These are phyloP conservation scores for Erynnis tages DNA, from an alignment of 2,888 invertebrate species.

Conservation along the genomic window DNA sequence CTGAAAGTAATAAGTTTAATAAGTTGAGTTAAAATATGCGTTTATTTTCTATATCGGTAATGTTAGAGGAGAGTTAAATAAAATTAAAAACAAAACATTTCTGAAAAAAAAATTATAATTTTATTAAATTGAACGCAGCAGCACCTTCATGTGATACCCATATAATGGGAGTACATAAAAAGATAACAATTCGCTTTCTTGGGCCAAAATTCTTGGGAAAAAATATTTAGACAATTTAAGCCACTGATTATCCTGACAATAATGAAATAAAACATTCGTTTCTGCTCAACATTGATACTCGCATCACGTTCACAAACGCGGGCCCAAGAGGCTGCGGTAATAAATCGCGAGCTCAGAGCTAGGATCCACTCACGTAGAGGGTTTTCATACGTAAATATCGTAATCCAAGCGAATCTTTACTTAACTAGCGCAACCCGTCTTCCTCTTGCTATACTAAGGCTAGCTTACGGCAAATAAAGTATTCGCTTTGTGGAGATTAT, in stretches of 20 bases:
- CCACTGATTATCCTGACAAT: neutral
- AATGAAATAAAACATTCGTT: neutral
- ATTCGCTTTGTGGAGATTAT: neutral
- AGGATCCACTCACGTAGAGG: constrained; percentile 19
- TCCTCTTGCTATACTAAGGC: constrained; percentile 4
- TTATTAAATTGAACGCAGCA: no score
- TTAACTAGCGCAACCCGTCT: constrained; percentile 20
- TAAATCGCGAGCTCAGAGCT: neutral
- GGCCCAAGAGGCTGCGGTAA: neutral
- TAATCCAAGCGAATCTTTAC: constrained; percentile 22
- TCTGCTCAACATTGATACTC: neutral
- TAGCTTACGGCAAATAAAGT: neutral
- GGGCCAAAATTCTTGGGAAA: no score
- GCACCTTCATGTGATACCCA: no score
- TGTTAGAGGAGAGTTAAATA: no score
- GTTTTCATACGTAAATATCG: constrained; percentile 25
- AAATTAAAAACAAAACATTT: no score
- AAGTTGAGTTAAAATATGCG: no score
- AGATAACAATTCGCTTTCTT: no score
- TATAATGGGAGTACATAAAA: no score
- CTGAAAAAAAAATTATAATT: no score
- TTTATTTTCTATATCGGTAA: no score
- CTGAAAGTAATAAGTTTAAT: no score
- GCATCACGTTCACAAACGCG: no score
- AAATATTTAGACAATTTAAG: neutral